Conservation (phyloP, 2,113 vertebrate species). For the Oenanthe oenanthe region DNA sequence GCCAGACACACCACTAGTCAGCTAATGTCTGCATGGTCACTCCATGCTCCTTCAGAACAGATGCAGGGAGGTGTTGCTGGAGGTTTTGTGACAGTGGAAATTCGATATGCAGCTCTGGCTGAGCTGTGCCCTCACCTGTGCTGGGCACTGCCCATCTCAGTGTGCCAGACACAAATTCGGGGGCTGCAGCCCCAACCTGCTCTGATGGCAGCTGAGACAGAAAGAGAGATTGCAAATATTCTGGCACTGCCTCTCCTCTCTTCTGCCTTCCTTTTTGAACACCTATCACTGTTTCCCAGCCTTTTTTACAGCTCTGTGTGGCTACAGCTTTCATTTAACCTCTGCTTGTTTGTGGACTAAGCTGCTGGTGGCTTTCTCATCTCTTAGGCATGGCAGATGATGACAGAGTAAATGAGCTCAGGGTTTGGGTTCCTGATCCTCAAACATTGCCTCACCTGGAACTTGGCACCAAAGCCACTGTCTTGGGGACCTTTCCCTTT, state of each 20-base stretch:
- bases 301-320: not conserved
- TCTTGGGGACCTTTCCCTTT: not conserved
- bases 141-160: not conserved
- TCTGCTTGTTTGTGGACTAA: not conserved
- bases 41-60: not conserved
- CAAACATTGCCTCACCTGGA: not conserved
- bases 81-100: not conserved
- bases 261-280: not conserved
- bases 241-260: not conserved
- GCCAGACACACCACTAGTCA: not conserved
- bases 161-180: rapidly evolving
- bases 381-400: not conserved
- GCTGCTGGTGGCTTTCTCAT: not conserved
- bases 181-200: not conserved
- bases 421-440: not conserved
- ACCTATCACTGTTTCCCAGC: not conserved
- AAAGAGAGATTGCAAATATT: not conserved
- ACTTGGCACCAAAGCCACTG: not conserved
- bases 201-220: not conserved
- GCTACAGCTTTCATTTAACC: not conserved
- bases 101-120: not conserved
- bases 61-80: not conserved
- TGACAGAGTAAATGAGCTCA: not conserved
- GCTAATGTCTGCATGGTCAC: not conserved
- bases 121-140: not conserved